Evolutionary conservation across 2,888 invertebrate genomes (phyloP).

Genomic region (Dryocosmus kuriphilus): DNA sequence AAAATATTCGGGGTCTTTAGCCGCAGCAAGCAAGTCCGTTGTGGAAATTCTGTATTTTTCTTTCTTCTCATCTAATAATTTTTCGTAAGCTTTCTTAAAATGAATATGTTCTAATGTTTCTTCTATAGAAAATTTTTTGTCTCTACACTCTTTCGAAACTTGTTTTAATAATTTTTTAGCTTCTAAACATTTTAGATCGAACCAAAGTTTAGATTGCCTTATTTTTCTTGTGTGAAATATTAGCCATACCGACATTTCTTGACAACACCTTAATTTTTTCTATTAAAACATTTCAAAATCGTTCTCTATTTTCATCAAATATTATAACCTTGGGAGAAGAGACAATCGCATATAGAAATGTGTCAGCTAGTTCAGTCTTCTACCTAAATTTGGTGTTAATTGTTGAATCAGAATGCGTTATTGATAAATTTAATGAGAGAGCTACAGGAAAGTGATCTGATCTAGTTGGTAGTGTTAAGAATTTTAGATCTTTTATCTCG

Average conservation of each 20-base stretch:
- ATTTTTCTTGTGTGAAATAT: background rate
- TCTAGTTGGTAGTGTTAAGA: too few relatives aligned
- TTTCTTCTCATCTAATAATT: constrained; percentile 12
- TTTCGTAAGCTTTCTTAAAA: background rate
- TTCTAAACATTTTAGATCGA: constrained; percentile 5
- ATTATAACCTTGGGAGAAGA: too few relatives aligned
- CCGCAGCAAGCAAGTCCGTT: background rate
- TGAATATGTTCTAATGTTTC: background rate
- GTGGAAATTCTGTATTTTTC: background rate
- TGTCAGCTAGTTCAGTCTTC: too few relatives aligned
- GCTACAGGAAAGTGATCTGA: too few relatives aligned
- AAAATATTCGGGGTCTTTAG: constrained; percentile 13
- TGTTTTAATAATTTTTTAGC: background rate
- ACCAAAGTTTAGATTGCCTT: constrained; percentile 2
- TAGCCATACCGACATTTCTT: background rate
- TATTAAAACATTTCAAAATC: too few relatives aligned
- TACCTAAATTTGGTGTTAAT: too few relatives aligned
- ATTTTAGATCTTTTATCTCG: too few relatives aligned
- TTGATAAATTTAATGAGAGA: too few relatives aligned
- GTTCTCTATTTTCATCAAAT: too few relatives aligned
- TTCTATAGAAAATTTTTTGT: background rate
- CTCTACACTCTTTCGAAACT: constrained; percentile 16
- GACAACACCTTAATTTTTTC: too few relatives aligned
- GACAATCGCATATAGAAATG: too few relatives aligned
- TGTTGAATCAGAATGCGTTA: too few relatives aligned